A percentile compares a stretch with the other conserved stretches of the same genome.
phyloP scores from a whole-genome alignment of 2,797 vertebrate genomes.

The Podarcis lilfordi region DNA sequence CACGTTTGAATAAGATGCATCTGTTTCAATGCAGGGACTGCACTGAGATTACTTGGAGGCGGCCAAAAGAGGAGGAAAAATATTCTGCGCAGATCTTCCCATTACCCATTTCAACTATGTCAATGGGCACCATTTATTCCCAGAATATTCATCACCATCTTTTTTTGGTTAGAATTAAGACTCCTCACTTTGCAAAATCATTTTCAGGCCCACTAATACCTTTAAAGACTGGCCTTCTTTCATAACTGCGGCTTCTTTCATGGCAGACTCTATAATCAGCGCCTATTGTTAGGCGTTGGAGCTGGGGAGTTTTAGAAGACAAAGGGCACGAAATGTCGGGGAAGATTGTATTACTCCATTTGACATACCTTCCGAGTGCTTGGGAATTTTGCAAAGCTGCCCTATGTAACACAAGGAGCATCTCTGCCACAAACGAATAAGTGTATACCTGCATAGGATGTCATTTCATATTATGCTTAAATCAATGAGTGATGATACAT shows the following conservation, averaged over 20 bases:
- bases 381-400: conserved; percentile 4
- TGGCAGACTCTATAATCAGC: conserved; percentile 38
- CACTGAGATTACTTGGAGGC: conserved; percentile 9
- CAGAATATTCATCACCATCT: conserved; percentile 45
- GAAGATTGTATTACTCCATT: conserved; percentile 51
- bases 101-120: conserved; percentile 49
- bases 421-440: conserved; percentile 43
- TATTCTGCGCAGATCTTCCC: conserved; percentile 39
- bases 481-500: conserved; percentile 38
- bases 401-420: conserved; percentile 43
- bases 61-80: background rate
- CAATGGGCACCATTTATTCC: conserved; percentile 41
- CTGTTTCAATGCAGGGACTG: conserved; percentile 33
- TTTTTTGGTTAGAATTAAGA: conserved; percentile 26
- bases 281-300: conserved; percentile 58
- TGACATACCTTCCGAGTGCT: conserved; percentile 29
- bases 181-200: conserved; percentile 34
- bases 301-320: conserved; percentile 48
- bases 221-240: conserved; percentile 44
- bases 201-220: conserved; percentile 42
- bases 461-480: conserved; percentile 37
- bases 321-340: conserved; percentile 55
- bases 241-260: conserved; percentile 53
- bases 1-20: background rate
- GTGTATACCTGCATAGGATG: conserved; percentile 14